phyloP scores from a whole-genome alignment of 2,888 invertebrate species.

The Tenthredo amoena region DNA sequence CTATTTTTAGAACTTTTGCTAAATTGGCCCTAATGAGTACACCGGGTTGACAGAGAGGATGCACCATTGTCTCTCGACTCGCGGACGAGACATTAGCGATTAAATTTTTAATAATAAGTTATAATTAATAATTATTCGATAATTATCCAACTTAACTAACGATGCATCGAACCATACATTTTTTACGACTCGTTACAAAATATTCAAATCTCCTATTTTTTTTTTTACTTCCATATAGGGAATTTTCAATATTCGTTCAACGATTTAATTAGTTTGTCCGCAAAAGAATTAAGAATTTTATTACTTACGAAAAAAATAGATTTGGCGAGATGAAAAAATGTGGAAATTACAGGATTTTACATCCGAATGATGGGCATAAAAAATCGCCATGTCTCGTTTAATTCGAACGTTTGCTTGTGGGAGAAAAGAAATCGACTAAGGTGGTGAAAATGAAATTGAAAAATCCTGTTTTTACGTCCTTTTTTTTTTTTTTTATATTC shows the following conservation, averaged over 20 bases:
- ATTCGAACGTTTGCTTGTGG: too few relatives aligned
- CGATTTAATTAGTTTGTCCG: too few relatives aligned
- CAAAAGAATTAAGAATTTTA: too few relatives aligned
- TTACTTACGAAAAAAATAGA: too few relatives aligned
- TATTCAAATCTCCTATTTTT: background rate
- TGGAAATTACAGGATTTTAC: too few relatives aligned
- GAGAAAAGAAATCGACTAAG: too few relatives aligned
- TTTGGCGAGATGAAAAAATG: too few relatives aligned
- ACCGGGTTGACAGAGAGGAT: constrained; percentile 36
- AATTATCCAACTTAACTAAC: background rate
- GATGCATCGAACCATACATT: background rate
- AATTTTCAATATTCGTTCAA: too few relatives aligned
- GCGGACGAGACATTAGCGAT: background rate
- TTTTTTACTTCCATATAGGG: background rate
- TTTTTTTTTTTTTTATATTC: background rate
- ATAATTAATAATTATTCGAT: constrained; percentile 32
- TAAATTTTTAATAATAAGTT: background rate
- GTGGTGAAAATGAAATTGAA: background rate
- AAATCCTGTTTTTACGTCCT: background rate
- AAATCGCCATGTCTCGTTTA: too few relatives aligned
- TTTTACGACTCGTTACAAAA: background rate
- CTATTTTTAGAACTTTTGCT: constrained; percentile 70
- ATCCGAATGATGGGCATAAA: too few relatives aligned
- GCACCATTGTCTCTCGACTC: constrained; percentile 12
- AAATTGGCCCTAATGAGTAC: constrained; percentile 68